Percentiles rank a stretch among this genome's conserved stretches.
Evolutionary conservation across 2,797 vertebrate genomes (phyloP).

Genomic region (Periophthalmus magnuspinnatus): DNA sequence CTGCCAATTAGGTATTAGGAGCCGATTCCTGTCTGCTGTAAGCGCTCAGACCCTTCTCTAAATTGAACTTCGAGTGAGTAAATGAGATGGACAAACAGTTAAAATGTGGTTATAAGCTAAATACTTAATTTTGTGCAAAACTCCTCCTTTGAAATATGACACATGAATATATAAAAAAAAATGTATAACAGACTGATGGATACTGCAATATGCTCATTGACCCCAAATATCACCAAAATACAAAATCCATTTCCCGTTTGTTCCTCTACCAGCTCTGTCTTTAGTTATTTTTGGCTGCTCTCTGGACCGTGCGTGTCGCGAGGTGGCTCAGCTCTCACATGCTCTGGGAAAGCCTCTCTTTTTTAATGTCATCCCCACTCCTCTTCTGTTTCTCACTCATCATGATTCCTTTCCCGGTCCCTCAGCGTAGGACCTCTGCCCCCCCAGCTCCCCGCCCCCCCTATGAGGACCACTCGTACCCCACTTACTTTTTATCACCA

Average conservation of each 20-base stretch:
- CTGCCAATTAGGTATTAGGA: too few species aligned
- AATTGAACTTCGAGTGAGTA: too few species aligned
- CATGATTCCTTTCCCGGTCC: conserved; percentile 48
- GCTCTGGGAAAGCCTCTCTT: conserved; percentile 31
- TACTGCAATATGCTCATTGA: neutral
- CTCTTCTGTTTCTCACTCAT: conserved; percentile 30
- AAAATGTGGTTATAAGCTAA: too few species aligned
- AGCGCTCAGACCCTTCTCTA: too few species aligned
- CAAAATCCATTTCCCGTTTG: neutral
- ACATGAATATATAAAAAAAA: too few species aligned
- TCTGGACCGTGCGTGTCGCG: conserved; percentile 14
- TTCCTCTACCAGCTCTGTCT: neutral
- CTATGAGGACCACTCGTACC: conserved; percentile 52
- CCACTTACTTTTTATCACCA: conserved; percentile 54
- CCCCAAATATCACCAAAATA: neutral
- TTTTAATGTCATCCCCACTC: conserved; percentile 36
- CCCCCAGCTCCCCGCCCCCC: conserved; percentile 24
- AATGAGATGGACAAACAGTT: too few species aligned
- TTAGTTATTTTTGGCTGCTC: neutral
- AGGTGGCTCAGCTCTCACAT: conserved; percentile 17
- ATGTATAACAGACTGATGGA: too few species aligned
- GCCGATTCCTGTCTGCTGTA: too few species aligned
- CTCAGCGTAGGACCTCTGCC: conserved; percentile 32
- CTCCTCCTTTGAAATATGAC: too few species aligned
- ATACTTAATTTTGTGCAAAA: too few species aligned